These are phyloP conservation scores for Syngnathoides biaculeatus DNA, from an alignment of 2,113 vertebrate species.

Conservation along the genomic window DNA sequence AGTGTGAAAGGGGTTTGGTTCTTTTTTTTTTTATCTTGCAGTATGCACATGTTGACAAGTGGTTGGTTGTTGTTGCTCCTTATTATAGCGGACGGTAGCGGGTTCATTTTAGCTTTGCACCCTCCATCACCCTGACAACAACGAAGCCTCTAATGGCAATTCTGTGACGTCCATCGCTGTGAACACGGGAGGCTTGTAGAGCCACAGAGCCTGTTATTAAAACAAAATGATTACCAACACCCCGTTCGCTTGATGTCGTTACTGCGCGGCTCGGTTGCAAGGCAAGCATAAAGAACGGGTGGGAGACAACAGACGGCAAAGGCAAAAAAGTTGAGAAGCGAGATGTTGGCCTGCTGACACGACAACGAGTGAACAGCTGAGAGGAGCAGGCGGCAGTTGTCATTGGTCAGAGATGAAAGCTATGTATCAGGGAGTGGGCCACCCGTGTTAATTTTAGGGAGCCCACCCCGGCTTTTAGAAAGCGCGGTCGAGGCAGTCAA, in stretches of 20 bases:
- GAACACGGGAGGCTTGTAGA: slow-evolving; percentile 49
- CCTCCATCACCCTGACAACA: slow-evolving; percentile 24
- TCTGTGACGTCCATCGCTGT: slow-evolving; percentile 47
- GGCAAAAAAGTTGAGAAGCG: slow-evolving; percentile 1
- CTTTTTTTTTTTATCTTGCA: neutral
- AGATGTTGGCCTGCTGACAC: slow-evolving; percentile 50
- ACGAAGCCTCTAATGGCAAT: slow-evolving; percentile 43
- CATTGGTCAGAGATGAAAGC: slow-evolving; percentile 71
- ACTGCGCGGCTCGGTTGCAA: slow-evolving; percentile 24
- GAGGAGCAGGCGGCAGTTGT: slow-evolving; percentile 63
- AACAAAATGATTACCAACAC: slow-evolving; percentile 51
- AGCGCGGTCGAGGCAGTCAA: slow-evolving; percentile 44
- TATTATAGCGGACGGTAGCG: slow-evolving; percentile 25
- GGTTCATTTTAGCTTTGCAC: slow-evolving; percentile 29
- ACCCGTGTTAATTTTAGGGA: slow-evolving; percentile 77
- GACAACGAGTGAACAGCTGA: slow-evolving; percentile 71
- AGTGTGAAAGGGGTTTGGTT: neutral
- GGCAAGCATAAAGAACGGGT: slow-evolving; percentile 6
- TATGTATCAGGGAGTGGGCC: slow-evolving; percentile 60
- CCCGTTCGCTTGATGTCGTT: slow-evolving; percentile 39
- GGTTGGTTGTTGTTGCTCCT: slow-evolving; percentile 5
- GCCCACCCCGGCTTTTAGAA: slow-evolving; percentile 52
- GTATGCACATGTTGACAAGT: slow-evolving; percentile 15
- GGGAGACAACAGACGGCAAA: neutral
- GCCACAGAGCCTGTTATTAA: slow-evolving; percentile 59